Evolutionary conservation across 2,797 vertebrate species (phyloP), one percentile per base, ranked within the genome.

Genomic region (Botia kubotai): DNA sequence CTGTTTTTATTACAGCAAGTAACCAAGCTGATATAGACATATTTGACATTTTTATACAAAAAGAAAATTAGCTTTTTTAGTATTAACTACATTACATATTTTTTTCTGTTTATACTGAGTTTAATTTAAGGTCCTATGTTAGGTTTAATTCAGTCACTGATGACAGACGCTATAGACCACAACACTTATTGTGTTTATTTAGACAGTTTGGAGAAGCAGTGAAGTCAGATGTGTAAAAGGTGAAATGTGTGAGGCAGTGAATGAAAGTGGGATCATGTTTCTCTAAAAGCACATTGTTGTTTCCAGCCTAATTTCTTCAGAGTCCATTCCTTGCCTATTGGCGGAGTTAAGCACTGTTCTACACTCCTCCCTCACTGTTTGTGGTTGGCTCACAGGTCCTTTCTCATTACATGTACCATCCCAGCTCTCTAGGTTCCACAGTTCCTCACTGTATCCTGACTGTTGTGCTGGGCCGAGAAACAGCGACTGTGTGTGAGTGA

Each of bases 401-500:
- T 55, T 58, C 19, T n/a, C 46, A 73, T 26, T 48, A 65, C 87
- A 82, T 89, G 90, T 77, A 88, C 86, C 86, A 86, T 87, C 87
- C 80, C 84, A 87, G 82, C 74, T 86, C 23, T 85, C 84, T 89
- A 84, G 91, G 86, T 91, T 90, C 85, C 82, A 85, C 86, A 90
- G 79, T 87, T 87, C 62, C 90, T 46, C 74, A 82, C 86, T 87
- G 84, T 83, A 87, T 70, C 33, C 83, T 89, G 87, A 88, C 83
- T 70, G 36, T 83, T 85, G 87, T 43, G 43, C 29, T 48, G 85
- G 79, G 84, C 84, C 58, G 81, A 83, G 88, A 68, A 82, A 81
- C 89, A 87, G 90, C 88, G 84, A 87, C 90, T 89, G 89, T 85
- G 82, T 83, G 75, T 87, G 90, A 91, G 88, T 90, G 88, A 91